Conservation (phyloP, 35 echinoderm and acorn worm species). For the Nesometra sesokonis region DNA sequence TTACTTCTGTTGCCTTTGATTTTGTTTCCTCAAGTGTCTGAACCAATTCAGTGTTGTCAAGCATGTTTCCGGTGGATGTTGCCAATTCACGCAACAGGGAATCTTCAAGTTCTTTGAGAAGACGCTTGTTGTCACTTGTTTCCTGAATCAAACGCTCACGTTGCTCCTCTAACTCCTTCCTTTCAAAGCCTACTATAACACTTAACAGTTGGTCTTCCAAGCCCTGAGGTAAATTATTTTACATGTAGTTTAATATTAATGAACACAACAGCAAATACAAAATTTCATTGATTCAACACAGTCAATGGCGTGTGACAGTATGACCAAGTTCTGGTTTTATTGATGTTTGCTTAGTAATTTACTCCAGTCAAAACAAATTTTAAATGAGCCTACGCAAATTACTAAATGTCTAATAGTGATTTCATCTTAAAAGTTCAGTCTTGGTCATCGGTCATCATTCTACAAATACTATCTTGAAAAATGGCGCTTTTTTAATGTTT, state of each 20-base stretch:
- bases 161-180: conserved; percentile 96
- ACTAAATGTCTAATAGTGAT: too few relatives aligned
- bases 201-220: conserved; percentile 95
- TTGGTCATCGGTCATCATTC: too few relatives aligned
- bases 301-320: not conserved
- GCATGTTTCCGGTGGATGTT: conserved; percentile 97
- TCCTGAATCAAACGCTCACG: conserved; percentile 97
- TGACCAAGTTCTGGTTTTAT: too few relatives aligned
- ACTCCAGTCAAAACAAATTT: not conserved
- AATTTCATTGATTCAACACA: too few relatives aligned
- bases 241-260: not conserved
- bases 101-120: conserved; percentile 94
- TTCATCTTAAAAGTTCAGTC: too few relatives aligned
- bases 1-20: conserved; percentile 96
- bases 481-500: too few relatives aligned
- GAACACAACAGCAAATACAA: too few relatives aligned
- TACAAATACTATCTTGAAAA: too few relatives aligned
- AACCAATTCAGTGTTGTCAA: conserved; percentile 91
- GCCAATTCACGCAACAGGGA: conserved; percentile 90
- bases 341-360: too few relatives aligned
- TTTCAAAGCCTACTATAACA: conserved; percentile 94
- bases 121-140: conserved; percentile 90
- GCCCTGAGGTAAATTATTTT: conserved; percentile 31
- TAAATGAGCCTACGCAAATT: too few relatives aligned
- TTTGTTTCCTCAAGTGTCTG: conserved; percentile 94